phyloP scores from a whole-genome alignment of 2,888 invertebrate genomes.

The Ypsolopha scabrella region DNA sequence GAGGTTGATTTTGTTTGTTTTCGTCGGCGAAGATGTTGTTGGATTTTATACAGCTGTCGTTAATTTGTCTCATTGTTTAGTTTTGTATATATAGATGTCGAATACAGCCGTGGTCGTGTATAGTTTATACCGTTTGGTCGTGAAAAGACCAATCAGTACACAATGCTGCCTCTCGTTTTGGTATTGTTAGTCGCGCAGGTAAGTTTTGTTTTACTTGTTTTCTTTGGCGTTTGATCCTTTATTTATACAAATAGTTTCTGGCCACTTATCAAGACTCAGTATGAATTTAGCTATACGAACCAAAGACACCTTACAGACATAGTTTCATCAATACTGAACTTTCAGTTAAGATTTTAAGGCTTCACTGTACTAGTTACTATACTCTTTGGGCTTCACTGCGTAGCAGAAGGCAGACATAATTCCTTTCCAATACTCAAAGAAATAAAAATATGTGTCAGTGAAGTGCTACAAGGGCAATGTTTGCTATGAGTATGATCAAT shows the following conservation, averaged over 20 bases:
- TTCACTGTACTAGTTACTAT: too few species aligned
- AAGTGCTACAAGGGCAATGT: too few species aligned
- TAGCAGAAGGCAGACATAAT: too few species aligned
- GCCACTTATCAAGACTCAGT: too few species aligned
- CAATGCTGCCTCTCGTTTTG: constrained; percentile 48
- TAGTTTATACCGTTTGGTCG: constrained; percentile 60
- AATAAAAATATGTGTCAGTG: too few species aligned
- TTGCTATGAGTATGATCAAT: too few species aligned
- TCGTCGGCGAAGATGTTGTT: not conserved
- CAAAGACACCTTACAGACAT: too few species aligned
- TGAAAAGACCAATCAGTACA: constrained; percentile 31
- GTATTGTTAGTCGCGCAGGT: constrained; percentile 46
- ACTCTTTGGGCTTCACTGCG: too few species aligned
- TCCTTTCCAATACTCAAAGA: too few species aligned
- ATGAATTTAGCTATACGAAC: too few species aligned
- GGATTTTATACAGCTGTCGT: constrained; percentile 25
- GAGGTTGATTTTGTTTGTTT: not conserved
- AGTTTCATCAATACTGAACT: too few species aligned
- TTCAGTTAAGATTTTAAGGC: too few species aligned
- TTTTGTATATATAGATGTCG: constrained; percentile 45
- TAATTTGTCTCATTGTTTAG: constrained; percentile 24
- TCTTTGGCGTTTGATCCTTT: not conserved
- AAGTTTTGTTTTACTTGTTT: constrained; percentile 22
- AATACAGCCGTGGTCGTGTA: constrained; percentile 29
- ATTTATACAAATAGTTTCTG: not conserved